Evolutionary conservation across 2,888 invertebrate species (phyloP).

Genomic region (Osmoderma eremita): DNA sequence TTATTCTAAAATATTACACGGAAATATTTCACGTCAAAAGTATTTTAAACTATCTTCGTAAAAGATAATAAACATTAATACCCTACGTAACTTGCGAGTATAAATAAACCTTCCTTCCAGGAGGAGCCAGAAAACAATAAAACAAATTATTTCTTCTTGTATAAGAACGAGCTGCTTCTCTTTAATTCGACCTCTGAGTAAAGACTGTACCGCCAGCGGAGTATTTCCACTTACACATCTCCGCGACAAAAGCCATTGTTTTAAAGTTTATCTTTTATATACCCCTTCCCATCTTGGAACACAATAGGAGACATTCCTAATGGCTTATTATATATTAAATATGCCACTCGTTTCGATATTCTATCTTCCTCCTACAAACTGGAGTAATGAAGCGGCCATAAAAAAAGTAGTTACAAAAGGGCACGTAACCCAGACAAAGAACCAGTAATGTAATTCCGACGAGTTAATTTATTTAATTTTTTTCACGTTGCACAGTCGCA

Average conservation of each 20-base stretch:
- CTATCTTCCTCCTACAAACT: background rate
- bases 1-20: too few relatives aligned
- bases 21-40: too few relatives aligned
- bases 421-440: conserved; percentile 44
- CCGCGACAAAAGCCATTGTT: conserved; percentile 58
- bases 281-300: conserved; percentile 52
- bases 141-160: background rate
- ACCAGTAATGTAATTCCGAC: conserved; percentile 47
- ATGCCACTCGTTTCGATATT: conserved; percentile 52
- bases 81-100: too few relatives aligned
- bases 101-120: too few relatives aligned
- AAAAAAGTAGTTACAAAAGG: conserved; percentile 52
- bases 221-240: conserved; percentile 54
- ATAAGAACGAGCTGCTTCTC: background rate
- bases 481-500: conserved; percentile 35
- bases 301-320: conserved; percentile 59
- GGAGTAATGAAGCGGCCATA: conserved; percentile 39
- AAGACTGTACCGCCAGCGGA: conserved; percentile 33
- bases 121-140: background rate
- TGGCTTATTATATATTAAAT: conserved; percentile 61
- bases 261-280: conserved; percentile 57
- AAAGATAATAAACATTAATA: too few relatives aligned
- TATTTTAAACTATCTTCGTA: too few relatives aligned
- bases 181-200: conserved; percentile 23
- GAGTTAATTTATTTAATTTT: conserved; percentile 47